phyloP scores from a whole-genome alignment of 2,113 vertebrate genomes.

The Brachionichthys hirsutus region DNA sequence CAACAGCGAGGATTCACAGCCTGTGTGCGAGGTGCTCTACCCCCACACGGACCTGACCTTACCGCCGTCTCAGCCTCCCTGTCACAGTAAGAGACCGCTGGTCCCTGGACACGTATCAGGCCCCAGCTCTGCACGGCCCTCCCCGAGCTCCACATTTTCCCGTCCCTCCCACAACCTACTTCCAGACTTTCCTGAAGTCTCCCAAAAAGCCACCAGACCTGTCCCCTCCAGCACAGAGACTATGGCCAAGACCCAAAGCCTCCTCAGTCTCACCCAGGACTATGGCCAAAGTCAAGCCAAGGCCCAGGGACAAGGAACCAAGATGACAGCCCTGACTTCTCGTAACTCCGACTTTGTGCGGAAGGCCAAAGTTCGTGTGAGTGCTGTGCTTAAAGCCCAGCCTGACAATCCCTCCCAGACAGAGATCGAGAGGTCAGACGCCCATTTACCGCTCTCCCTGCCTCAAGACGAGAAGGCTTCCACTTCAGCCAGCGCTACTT shows the following conservation, averaged over 20 bases:
- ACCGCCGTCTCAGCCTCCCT: conserved; percentile 75
- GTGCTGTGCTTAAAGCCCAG: conserved; percentile 66
- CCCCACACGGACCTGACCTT: conserved; percentile 84
- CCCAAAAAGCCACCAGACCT: conserved; percentile 88
- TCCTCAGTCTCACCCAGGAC: conserved; percentile 77
- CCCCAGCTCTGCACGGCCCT: conserved; percentile 44
- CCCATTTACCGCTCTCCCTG: conserved; percentile 46
- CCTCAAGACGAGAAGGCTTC: conserved; percentile 66
- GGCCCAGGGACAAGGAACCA: conserved; percentile 36
- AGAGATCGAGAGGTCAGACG: conserved; percentile 45
- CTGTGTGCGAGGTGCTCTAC: conserved; percentile 92
- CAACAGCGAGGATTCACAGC: conserved; percentile 97
- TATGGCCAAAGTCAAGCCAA: conserved; percentile 58
- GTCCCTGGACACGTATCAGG: conserved; percentile 49
- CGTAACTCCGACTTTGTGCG: conserved; percentile 91
- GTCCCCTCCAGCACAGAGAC: conserved; percentile 90
- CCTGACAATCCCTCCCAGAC: conserved; percentile 38
- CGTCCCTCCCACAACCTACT: conserved; percentile 80
- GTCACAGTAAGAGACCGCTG: conserved; percentile 81
- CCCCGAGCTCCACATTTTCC: conserved; percentile 76
- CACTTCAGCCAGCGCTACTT: conserved; percentile 59
- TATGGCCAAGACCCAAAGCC: conserved; percentile 84
- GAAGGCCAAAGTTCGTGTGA: conserved; percentile 94
- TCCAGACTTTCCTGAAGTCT: conserved; percentile 84
- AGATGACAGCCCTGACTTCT: conserved; percentile 55